Evolutionary conservation across 2,797 vertebrate genomes (phyloP).

Genomic region (Botia almorhae): DNA sequence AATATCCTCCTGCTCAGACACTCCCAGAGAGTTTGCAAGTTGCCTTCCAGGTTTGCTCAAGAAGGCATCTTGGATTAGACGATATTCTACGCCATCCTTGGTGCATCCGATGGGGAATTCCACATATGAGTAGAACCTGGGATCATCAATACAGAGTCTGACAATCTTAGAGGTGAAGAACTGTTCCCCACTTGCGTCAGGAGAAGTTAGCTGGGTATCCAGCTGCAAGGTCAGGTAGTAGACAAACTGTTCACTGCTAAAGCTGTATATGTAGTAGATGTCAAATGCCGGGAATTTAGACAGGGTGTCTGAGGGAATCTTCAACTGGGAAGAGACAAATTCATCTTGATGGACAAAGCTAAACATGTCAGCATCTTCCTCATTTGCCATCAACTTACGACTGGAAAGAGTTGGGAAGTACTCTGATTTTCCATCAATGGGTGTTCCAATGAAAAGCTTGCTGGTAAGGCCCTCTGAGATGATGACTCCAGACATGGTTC

Average conservation of each 20-base stretch:
- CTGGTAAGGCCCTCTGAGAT: conserved; percentile 85
- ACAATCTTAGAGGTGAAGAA: conserved; percentile 99
- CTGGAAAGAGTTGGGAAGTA: conserved; percentile 98
- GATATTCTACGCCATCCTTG: conserved; percentile 95
- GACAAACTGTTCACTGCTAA: conserved; percentile 97
- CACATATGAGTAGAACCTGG: conserved; percentile 98
- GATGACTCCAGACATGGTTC: conserved; percentile 98
- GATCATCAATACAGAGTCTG: conserved; percentile 94
- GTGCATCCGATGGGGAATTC: conserved; percentile 97
- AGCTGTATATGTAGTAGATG: conserved; percentile 98
- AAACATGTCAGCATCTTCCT: conserved; percentile 98
- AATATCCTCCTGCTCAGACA: conserved; percentile 91
- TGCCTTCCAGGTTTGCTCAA: conserved; percentile 89
- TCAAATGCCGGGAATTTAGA: conserved; percentile 98
- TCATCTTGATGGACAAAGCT: conserved; percentile 99
- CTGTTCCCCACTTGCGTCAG: conserved; percentile 93
- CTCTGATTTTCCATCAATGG: conserved; percentile 96
- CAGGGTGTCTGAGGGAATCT: conserved; percentile 97
- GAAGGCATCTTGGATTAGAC: conserved; percentile 95
- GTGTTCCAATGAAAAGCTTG: conserved; percentile 96
- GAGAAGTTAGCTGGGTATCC: conserved; percentile 94
- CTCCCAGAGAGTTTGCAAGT: conserved; percentile 88
- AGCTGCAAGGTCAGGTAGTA: conserved; percentile 97
- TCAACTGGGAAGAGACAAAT: conserved; percentile 98
- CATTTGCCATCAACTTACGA: conserved; percentile 94